Conservation (phyloP, 1,140 invertebrate species). For the Globodera rostochiensis region DNA sequence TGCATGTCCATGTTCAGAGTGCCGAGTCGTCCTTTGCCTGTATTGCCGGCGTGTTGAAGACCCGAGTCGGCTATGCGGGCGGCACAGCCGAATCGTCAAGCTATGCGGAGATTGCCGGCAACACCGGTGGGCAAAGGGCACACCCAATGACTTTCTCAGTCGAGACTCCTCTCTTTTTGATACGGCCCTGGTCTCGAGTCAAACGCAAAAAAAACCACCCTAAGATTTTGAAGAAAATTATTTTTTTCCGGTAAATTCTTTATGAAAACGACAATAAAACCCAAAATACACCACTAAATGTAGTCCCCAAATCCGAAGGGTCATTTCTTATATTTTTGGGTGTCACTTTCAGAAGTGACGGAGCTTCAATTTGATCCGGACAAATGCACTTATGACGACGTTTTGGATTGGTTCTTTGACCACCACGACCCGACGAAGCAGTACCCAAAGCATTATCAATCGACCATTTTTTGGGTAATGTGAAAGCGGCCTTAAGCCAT, state of each 20-base stretch:
- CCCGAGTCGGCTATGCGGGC: constrained; percentile 90
- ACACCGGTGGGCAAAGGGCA: constrained; percentile 72
- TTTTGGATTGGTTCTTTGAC: constrained; percentile 85
- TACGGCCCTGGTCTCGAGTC: too few relatives aligned
- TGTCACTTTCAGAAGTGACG: constrained; percentile 76
- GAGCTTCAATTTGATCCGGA: constrained; percentile 85
- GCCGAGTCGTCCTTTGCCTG: constrained; percentile 86
- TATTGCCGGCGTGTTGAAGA: constrained; percentile 80
- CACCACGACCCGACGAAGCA: constrained; percentile 84
- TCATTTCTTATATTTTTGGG: too few relatives aligned
- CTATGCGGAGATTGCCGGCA: constrained; percentile 73
- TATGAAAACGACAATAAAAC: too few relatives aligned
- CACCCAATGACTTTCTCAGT: constrained; percentile 61
- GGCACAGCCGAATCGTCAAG: constrained; percentile 79
- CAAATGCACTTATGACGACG: constrained; percentile 74
- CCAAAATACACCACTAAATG: too few relatives aligned
- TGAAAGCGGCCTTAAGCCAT: too few relatives aligned
- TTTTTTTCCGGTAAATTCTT: too few relatives aligned
- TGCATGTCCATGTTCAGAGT: constrained; percentile 66
- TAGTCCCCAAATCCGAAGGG: too few relatives aligned
- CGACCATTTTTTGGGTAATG: constrained; percentile 82
- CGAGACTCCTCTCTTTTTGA: constrained; percentile 12
- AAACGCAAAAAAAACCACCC: too few relatives aligned
- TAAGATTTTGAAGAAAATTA: too few relatives aligned
- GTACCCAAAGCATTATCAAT: constrained; percentile 87